Evolutionary conservation across 2,888 invertebrate genomes (phyloP).

Genomic region (Piscicola geometra): DNA sequence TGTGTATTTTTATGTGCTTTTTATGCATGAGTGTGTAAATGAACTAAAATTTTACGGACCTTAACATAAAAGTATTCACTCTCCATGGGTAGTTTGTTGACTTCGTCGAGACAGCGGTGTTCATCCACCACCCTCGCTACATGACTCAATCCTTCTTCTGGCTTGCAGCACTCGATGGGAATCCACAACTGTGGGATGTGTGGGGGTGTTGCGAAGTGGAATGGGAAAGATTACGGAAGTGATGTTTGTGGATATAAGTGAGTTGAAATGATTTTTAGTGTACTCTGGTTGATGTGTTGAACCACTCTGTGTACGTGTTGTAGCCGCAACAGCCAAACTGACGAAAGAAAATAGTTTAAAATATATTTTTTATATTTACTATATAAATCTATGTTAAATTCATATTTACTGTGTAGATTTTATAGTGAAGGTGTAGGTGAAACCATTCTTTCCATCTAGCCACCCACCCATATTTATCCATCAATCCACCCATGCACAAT

Average conservation of each 20-base stretch:
- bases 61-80: neutral
- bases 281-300: neutral
- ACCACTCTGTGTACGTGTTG: neutral
- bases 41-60: neutral
- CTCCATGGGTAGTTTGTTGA: neutral
- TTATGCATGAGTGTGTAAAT: neutral
- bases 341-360: no score
- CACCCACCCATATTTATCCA: no score
- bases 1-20: neutral
- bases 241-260: neutral
- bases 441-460: no score
- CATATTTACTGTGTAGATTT: no score
- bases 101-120: neutral
- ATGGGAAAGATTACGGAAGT: neutral
- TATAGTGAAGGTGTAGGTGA: no score
- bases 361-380: no score
- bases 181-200: neutral
- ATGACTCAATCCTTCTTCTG: neutral
- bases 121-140: neutral
- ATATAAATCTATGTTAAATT: no score
- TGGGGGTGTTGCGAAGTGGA: neutral
- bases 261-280: neutral
- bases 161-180: slow-evolving; percentile 6
- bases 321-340: slow-evolving; percentile 1
- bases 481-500: no score